Evolutionary conservation across 1,140 invertebrate genomes (phyloP).

Genomic region (Dermatophagoides farinae): DNA sequence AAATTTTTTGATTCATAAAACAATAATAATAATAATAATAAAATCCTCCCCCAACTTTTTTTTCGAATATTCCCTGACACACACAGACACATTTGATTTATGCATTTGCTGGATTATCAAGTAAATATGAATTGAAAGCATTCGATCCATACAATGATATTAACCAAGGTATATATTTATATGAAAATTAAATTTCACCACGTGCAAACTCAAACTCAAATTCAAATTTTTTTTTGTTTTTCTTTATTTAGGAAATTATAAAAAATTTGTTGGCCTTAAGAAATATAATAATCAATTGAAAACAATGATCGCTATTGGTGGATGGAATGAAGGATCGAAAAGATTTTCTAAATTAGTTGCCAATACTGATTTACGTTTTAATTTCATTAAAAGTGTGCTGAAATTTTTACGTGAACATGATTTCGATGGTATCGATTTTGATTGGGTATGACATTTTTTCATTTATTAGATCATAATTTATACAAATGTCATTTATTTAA

Average conservation of each 20-base stretch:
- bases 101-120: slow-evolving; percentile 76
- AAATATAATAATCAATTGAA: slow-evolving; percentile 80
- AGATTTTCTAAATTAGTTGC: slow-evolving; percentile 66
- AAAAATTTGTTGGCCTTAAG: slow-evolving; percentile 80
- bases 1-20: too few species aligned
- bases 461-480: neutral
- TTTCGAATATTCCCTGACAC: slow-evolving; percentile 34
- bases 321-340: slow-evolving; percentile 83
- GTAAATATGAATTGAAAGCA: slow-evolving; percentile 66
- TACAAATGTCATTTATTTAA: neutral
- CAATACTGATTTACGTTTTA: slow-evolving; percentile 43
- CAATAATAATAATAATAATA: too few species aligned
- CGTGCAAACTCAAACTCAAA: neutral
- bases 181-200: neutral
- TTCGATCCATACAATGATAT: slow-evolving; percentile 89
- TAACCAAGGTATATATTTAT: slow-evolving; percentile 49
- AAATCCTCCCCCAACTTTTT: slow-evolving; percentile 29
- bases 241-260: slow-evolving; percentile 51
- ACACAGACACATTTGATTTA: slow-evolving; percentile 86
- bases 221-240: neutral
- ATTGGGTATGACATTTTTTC: slow-evolving; percentile 39
- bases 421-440: slow-evolving; percentile 86
- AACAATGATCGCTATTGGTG: slow-evolving; percentile 76
- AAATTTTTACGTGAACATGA: slow-evolving; percentile 72
- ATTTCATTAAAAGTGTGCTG: slow-evolving; percentile 56